Conservation (phyloP, 2,888 invertebrate genomes). For the Bhutanitis thaidina region DNA sequence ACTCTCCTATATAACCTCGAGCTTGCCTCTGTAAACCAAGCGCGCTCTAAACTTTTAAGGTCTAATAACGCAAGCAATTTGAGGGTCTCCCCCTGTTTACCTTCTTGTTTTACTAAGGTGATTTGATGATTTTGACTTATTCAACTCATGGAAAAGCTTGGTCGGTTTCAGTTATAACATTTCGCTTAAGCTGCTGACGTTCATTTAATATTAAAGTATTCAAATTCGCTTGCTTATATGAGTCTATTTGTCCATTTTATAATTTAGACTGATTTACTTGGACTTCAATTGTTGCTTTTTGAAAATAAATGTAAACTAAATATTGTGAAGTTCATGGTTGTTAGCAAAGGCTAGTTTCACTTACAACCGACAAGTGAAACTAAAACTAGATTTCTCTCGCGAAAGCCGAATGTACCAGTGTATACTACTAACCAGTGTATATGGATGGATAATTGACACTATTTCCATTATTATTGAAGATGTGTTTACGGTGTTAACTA, state of each 20-base stretch:
- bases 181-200: slow-evolving; percentile 9
- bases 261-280: too few relatives aligned
- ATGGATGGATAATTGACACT: slow-evolving; percentile 25
- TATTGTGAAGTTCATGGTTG: slow-evolving; percentile 16
- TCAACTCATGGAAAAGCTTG: slow-evolving; percentile 43
- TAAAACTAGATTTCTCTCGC: slow-evolving; percentile 55
- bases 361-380: slow-evolving; percentile 57
- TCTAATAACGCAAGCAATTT: slow-evolving; percentile 77
- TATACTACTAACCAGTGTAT: too few relatives aligned
- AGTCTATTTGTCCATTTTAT: too few relatives aligned
- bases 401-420: slow-evolving; percentile 65
- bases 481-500: neutral
- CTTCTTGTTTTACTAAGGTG: slow-evolving; percentile 70
- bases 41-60: slow-evolving; percentile 75
- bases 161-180: slow-evolving; percentile 22
- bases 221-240: slow-evolving; percentile 1
- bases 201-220: slow-evolving; percentile 5
- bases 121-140: slow-evolving; percentile 79
- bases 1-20: slow-evolving; percentile 61
- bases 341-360: slow-evolving; percentile 52
- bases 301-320: too few relatives aligned
- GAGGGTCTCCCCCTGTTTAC: slow-evolving; percentile 72
- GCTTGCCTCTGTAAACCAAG: slow-evolving; percentile 73
- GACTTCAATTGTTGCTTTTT: too few relatives aligned
- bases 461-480: slow-evolving; percentile 20